These are phyloP conservation scores for Todiramphus saurophagus DNA, from an alignment of 2,113 vertebrate genomes.

Conservation along the genomic window DNA sequence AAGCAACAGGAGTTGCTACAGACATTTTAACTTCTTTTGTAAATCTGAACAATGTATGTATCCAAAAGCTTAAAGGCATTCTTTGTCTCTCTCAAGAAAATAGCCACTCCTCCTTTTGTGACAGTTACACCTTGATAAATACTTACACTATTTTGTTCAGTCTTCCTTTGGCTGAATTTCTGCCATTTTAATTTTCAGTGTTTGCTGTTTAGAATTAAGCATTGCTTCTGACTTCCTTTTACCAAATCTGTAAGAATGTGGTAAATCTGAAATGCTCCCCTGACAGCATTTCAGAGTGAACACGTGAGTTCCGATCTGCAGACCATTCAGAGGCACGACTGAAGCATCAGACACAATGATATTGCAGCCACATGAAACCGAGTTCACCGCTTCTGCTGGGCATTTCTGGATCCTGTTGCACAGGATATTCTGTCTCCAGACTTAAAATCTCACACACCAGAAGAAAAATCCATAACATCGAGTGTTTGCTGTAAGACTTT, in stretches of 20 bases:
- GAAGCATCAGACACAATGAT: not conserved
- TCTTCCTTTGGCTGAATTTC: not conserved
- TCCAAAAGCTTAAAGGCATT: not conserved
- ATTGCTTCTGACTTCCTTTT: not conserved
- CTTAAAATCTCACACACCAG: not conserved
- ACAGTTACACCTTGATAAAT: not conserved
- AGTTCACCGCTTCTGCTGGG: not conserved
- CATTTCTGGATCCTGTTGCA: not conserved
- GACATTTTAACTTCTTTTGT: not conserved
- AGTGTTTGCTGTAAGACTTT: not conserved
- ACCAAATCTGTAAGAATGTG: not conserved
- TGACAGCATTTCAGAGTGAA: conserved; percentile 17
- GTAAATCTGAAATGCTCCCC: too few relatives aligned
- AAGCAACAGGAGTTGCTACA: not conserved
- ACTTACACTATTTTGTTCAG: not conserved
- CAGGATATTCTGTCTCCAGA: not conserved
- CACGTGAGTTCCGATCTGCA: not conserved
- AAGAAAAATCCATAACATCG: not conserved
- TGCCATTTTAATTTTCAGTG: not conserved
- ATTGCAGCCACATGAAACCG: not conserved
- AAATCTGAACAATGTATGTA: not conserved
- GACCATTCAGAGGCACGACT: not conserved
- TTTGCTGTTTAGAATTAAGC: not conserved
- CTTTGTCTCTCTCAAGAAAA: not conserved
- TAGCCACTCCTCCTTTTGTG: not conserved